These are phyloP conservation scores for Polydrusus pterygomalis DNA, from an alignment of 2,888 invertebrate species.

Conservation along the genomic window DNA sequence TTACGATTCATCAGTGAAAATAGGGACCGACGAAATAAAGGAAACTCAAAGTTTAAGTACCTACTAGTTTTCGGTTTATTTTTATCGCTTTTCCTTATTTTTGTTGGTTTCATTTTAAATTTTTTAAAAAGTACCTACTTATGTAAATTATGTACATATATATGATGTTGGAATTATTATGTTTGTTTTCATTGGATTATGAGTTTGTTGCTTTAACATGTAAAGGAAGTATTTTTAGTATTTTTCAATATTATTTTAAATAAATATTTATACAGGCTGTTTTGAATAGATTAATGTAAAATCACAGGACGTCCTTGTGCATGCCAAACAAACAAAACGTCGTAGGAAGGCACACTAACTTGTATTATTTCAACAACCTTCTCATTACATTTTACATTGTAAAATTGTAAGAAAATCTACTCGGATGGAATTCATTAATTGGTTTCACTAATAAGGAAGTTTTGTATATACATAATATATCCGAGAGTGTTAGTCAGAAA, in stretches of 20 bases:
- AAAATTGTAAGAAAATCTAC: neutral
- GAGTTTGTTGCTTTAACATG: too few relatives aligned
- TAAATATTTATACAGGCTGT: too few relatives aligned
- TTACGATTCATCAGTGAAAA: too few relatives aligned
- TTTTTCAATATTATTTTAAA: neutral
- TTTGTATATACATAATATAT: too few relatives aligned
- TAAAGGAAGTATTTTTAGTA: neutral
- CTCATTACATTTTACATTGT: neutral
- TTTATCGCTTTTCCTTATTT: too few relatives aligned
- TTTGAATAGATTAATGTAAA: too few relatives aligned
- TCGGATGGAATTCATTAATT: neutral
- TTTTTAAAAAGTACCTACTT: too few relatives aligned
- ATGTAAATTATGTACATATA: neutral
- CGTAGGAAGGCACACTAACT: neutral
- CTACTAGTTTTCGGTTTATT: too few relatives aligned
- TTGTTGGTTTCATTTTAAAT: too few relatives aligned
- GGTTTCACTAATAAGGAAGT: neutral
- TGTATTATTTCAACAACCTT: slow-evolving; percentile 1
- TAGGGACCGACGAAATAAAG: too few relatives aligned
- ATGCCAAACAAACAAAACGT: neutral
- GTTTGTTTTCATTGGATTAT: too few relatives aligned
- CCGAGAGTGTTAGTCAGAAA: neutral
- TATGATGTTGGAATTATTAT: neutral
- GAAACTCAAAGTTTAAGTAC: too few relatives aligned
- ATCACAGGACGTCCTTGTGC: neutral